Conservation (phyloP, 2,797 vertebrate genomes). For the Anabacerthia variegaticeps region DNA sequence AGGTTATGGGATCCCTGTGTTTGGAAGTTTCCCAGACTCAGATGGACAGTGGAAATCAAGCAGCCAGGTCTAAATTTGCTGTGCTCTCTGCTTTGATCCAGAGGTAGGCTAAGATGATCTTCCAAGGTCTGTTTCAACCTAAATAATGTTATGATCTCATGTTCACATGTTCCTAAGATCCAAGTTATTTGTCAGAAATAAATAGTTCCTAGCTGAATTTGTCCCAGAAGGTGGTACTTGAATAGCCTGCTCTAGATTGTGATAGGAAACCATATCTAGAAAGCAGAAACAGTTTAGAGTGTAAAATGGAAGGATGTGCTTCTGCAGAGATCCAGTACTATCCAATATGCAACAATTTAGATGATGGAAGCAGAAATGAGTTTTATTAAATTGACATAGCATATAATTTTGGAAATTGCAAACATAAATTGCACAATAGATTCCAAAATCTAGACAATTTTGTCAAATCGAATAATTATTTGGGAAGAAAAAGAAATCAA, state of each 20-base stretch:
- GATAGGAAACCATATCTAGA: not conserved
- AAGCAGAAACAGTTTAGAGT: not conserved
- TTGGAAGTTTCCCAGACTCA: not conserved
- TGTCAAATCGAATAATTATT: constrained; percentile 5
- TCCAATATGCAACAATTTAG: not conserved
- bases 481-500: not conserved
- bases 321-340: not conserved
- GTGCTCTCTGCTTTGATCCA: not conserved
- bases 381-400: not conserved
- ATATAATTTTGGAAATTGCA: not conserved
- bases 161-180: not conserved
- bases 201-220: not conserved
- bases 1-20: fast-evolving
- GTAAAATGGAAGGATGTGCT: not conserved
- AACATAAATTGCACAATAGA: not conserved
- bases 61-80: not conserved
- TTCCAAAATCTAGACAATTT: constrained; percentile 8
- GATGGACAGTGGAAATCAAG: not conserved
- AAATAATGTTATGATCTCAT: not conserved
- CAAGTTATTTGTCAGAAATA: not conserved
- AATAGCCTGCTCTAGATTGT: not conserved
- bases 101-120: not conserved
- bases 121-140: not conserved
- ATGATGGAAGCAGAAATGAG: not conserved
- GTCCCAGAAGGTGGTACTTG: not conserved